Percentiles rank a stretch among this genome's conserved stretches.
These are phyloP conservation scores for Heliconius hortense DNA, from an alignment of 2,888 invertebrate species.

Conservation along the genomic window DNA sequence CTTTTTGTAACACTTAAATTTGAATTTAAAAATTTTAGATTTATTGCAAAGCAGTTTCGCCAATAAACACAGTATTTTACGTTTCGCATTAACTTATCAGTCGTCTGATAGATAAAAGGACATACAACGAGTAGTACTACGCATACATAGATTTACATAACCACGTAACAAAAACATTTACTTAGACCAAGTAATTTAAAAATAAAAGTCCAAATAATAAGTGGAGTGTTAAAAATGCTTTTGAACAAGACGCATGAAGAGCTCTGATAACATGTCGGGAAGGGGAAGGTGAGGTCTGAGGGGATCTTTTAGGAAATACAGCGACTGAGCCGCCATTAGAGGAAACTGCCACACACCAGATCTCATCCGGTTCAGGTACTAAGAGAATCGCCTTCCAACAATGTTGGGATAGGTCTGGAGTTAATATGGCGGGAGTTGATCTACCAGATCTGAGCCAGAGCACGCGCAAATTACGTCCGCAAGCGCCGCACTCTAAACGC, in stretches of 20 bases:
- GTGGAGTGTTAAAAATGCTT: constrained; percentile 6
- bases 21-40: neutral
- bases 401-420: constrained; percentile 64
- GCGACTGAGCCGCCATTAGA: constrained; percentile 64
- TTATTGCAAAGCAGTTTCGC: neutral
- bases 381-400: constrained; percentile 70
- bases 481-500: constrained; percentile 73
- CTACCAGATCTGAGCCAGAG: constrained; percentile 46
- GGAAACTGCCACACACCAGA: constrained; percentile 68
- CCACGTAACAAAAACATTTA: constrained; percentile 13
- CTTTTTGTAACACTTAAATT: neutral
- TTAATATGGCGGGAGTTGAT: constrained; percentile 54
- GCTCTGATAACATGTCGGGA: constrained; percentile 66
- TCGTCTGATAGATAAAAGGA: constrained; percentile 7
- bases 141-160: neutral
- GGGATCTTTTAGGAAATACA: constrained; percentile 53
- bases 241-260: constrained; percentile 47
- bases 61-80: neutral
- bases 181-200: neutral
- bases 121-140: constrained; percentile 12
- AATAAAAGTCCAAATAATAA: constrained; percentile 12
- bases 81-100: neutral
- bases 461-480: constrained; percentile 66
- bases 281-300: constrained; percentile 61
- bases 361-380: constrained; percentile 65